phyloP scores from a whole-genome alignment of 2,888 invertebrate genomes.

The Disparrhopalites patrizii region DNA sequence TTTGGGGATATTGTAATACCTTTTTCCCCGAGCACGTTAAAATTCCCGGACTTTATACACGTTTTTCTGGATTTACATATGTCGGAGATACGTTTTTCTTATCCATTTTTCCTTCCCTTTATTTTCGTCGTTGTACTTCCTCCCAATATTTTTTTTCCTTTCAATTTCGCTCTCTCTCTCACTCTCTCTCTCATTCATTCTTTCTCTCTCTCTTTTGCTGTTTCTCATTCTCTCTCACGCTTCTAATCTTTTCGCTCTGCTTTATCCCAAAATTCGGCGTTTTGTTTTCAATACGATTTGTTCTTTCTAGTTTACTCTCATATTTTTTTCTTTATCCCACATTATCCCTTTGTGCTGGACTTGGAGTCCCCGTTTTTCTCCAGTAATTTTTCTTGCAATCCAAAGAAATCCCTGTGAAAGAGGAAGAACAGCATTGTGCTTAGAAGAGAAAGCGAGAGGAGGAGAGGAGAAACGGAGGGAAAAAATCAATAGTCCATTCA shows the following conservation, averaged over 20 bases:
- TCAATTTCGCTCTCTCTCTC: not conserved
- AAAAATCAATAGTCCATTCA: constrained; percentile 22
- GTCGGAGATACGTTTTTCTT: not conserved
- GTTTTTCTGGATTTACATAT: no score
- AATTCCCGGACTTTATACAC: no score
- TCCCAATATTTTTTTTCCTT: not conserved
- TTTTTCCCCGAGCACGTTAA: no score
- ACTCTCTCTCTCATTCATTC: not conserved
- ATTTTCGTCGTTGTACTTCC: not conserved
- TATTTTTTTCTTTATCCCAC: no score
- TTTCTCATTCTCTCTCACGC: not conserved
- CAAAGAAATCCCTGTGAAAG: no score
- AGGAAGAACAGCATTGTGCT: no score
- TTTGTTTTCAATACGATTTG: not conserved
- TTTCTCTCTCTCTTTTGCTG: not conserved
- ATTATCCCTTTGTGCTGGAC: no score
- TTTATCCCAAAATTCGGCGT: not conserved
- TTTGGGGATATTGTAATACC: no score
- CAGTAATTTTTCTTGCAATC: no score
- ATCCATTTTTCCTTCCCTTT: not conserved
- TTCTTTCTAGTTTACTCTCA: no score
- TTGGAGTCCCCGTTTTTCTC: not conserved
- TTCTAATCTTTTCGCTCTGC: not conserved
- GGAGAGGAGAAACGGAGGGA: constrained; percentile 3
- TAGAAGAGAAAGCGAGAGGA: no score